Conservation (phyloP, 1,140 invertebrate genomes). For the Meteorus sp. region DNA sequence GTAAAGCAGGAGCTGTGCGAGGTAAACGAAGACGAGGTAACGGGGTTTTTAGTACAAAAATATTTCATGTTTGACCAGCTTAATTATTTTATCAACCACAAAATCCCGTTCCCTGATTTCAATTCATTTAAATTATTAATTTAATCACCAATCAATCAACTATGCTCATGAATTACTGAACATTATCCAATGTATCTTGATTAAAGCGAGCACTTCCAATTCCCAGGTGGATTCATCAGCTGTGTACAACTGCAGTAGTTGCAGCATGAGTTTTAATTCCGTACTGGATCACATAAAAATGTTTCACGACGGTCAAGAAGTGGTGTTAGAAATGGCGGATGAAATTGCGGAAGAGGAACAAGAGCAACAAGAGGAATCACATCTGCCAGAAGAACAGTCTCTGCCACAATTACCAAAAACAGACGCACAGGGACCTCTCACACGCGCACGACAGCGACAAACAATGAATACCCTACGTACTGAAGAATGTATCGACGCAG, state of each 20-base stretch:
- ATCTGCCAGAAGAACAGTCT: conserved; percentile 41
- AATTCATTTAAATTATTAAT: too few relatives aligned
- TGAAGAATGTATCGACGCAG: conserved; percentile 58
- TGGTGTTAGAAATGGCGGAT: conserved; percentile 61
- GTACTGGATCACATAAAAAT: conserved; percentile 67
- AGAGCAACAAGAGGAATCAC: conserved; percentile 40
- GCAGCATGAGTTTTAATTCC: conserved; percentile 65
- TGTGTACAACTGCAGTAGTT: conserved; percentile 66
- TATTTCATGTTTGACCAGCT: neutral
- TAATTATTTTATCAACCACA: neutral
- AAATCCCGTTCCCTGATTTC: neutral
- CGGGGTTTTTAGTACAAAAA: too few relatives aligned
- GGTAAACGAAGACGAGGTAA: conserved; percentile 32
- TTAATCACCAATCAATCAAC: too few relatives aligned
- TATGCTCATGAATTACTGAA: too few relatives aligned
- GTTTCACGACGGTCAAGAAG: conserved; percentile 69
- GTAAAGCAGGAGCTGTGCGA: conserved; percentile 50
- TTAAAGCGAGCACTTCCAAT: neutral
- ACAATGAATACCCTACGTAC: conserved; percentile 56
- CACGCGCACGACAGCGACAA: conserved; percentile 38
- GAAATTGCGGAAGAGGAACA: conserved; percentile 28
- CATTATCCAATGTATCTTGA: too few relatives aligned
- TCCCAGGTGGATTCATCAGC: conserved; percentile 47
- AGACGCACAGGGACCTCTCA: neutral
- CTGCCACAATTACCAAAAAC: conserved; percentile 35